These are phyloP conservation scores for Zygothrica quintamaculata DNA, from an alignment of 2,888 invertebrate species.

Conservation along the genomic window DNA sequence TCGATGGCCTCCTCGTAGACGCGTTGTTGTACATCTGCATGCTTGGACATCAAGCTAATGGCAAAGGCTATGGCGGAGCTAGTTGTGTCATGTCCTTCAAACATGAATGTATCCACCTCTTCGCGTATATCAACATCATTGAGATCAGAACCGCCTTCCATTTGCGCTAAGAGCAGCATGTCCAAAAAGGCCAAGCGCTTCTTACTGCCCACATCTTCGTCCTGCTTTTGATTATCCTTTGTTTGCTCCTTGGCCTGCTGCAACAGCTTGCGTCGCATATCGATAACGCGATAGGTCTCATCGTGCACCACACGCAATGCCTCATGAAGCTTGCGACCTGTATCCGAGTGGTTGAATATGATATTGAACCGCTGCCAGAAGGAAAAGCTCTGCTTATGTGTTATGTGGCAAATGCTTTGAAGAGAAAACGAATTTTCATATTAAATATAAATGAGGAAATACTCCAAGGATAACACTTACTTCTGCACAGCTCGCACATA, in stretches of 20 bases:
- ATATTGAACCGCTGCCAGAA: conserved; percentile 79
- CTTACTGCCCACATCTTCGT: conserved; percentile 74
- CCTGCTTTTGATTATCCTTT: conserved; percentile 50
- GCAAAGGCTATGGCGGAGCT: conserved; percentile 86
- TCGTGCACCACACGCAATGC: conserved; percentile 76
- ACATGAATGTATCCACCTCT: conserved; percentile 87
- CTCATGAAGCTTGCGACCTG: conserved; percentile 59
- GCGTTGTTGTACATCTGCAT: conserved; percentile 85
- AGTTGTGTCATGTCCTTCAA: conserved; percentile 87
- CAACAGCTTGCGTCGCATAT: conserved; percentile 72
- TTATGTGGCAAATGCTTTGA: conserved; percentile 77
- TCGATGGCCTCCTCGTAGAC: conserved; percentile 84
- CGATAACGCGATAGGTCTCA: conserved; percentile 82
- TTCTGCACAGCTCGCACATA: conserved; percentile 90
- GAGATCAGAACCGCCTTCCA: conserved; percentile 82
- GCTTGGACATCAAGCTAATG: conserved; percentile 85
- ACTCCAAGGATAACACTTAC: conserved; percentile 86
- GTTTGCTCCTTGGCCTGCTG: conserved; percentile 59
- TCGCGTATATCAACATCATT: conserved; percentile 86
- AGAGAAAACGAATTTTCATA: background rate
- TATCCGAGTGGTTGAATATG: conserved; percentile 64
- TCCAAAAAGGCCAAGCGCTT: conserved; percentile 85
- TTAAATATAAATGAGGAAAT: too few species aligned
- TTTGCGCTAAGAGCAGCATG: conserved; percentile 85
- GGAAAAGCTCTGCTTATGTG: conserved; percentile 81